phyloP scores from a whole-genome alignment of 2,113 vertebrate genomes.

The Aptenodytes patagonicus region DNA sequence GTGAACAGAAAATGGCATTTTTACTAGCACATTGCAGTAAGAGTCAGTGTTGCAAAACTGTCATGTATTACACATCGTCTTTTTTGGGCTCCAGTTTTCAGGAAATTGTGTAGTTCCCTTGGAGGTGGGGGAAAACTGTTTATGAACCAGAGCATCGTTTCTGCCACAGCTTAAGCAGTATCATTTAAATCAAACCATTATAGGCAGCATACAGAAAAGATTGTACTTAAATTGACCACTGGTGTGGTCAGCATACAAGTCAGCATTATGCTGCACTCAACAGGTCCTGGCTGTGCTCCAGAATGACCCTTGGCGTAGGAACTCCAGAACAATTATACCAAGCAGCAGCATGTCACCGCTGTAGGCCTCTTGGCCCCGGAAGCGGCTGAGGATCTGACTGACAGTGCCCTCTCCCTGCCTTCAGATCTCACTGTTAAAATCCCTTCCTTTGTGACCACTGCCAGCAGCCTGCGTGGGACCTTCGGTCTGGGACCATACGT shows the following conservation, averaged over 20 bases:
- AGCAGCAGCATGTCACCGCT: background rate
- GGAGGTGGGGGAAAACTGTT: background rate
- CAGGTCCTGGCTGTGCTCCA: background rate
- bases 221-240: background rate
- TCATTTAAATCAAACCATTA: background rate
- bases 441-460: background rate
- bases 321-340: background rate
- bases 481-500: accelerated
- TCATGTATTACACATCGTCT: background rate
- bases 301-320: background rate
- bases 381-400: background rate
- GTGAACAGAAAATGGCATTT: background rate
- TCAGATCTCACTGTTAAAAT: background rate
- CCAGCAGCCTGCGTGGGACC: background rate
- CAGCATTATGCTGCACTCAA: background rate
- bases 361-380: background rate
- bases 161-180: background rate
- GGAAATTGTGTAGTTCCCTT: background rate
- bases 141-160: background rate
- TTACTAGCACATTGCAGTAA: background rate
- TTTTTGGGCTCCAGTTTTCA: background rate
- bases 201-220: background rate
- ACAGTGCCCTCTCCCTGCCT: background rate
- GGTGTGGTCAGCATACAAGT: background rate
- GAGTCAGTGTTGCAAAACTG: background rate